These are phyloP conservation scores for Mnemiopsis leidyi DNA, from an alignment of 37 sponge, comb jelly and placozoan species.

Conservation along the genomic window DNA sequence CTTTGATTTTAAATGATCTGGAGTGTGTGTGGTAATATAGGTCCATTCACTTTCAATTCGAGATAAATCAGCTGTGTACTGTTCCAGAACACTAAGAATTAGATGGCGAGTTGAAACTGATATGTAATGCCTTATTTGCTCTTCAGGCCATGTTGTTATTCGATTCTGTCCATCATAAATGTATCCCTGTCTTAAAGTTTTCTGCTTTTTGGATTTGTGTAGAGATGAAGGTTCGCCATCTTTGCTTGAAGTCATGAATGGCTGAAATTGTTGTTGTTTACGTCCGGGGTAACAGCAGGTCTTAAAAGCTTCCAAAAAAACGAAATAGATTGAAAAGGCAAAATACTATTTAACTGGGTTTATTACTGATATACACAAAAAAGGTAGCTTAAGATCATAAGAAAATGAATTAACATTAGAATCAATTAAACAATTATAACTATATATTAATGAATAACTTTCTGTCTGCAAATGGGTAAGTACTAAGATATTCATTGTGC, in stretches of 20 bases:
- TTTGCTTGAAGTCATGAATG: background rate
- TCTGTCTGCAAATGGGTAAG: no score
- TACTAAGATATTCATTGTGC: no score
- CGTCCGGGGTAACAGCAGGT: no score
- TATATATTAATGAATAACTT: no score
- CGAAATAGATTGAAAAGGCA: no score
- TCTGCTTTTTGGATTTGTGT: slow-evolving; percentile 53
- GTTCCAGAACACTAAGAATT: background rate
- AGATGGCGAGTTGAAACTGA: slow-evolving; percentile 58
- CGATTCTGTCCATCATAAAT: slow-evolving; percentile 52
- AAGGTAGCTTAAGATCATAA: no score
- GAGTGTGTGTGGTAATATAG: slow-evolving; percentile 9
- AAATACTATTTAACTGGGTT: no score
- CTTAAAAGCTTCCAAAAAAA: no score
- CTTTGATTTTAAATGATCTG: background rate
- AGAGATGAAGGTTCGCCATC: background rate
- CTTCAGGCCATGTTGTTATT: slow-evolving; percentile 46
- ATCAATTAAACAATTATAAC: no score
- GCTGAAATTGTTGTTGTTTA: no score
- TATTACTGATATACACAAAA: no score
- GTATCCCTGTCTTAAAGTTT: background rate
- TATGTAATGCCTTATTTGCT: slow-evolving; percentile 6
- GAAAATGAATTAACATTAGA: no score
- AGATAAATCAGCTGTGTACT: slow-evolving; percentile 37
- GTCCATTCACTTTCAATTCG: slow-evolving; percentile 37